Percentiles rank a stretch among this genome's conserved stretches.
Conservation (phyloP, 2,888 invertebrate genomes). For the Polyommatus iphigenia region DNA sequence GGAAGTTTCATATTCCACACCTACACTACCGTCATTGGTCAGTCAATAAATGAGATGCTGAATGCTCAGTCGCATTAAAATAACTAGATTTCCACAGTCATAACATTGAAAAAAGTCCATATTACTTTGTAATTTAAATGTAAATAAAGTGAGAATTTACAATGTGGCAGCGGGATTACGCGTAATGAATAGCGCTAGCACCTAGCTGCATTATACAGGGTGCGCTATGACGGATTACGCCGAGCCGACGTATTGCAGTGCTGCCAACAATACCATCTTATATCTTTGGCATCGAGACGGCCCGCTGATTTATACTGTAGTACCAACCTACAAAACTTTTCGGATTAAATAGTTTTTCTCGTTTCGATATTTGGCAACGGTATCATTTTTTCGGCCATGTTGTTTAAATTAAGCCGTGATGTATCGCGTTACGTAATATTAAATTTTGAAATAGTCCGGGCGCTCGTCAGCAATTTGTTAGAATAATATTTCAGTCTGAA, state of each 20-base stretch:
- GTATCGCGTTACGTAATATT: constrained; percentile 36
- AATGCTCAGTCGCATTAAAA: not conserved
- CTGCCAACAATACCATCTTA: constrained; percentile 77
- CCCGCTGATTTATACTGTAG: constrained; percentile 65
- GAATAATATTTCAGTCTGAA: constrained; percentile 47
- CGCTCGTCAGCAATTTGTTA: constrained; percentile 35
- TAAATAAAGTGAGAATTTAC: constrained; percentile 39
- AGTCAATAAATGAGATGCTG: not conserved
- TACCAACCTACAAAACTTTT: constrained; percentile 76
- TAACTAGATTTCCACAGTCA: not conserved
- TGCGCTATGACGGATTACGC: constrained; percentile 52
- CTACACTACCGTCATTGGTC: no score
- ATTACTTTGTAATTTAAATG: not conserved
- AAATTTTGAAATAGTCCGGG: constrained; percentile 2
- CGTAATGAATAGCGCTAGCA: constrained; percentile 41
- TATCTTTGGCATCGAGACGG: constrained; percentile 78
- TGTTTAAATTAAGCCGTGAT: constrained; percentile 43
- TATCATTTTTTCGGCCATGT: constrained; percentile 46
- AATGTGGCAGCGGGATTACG: constrained; percentile 39
- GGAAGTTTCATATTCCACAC: not conserved
- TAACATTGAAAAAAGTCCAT: not conserved
- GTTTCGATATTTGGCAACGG: constrained; percentile 63
- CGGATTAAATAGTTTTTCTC: constrained; percentile 75
- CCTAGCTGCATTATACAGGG: constrained; percentile 37
- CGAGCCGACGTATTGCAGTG: constrained; percentile 51